Conservation (phyloP, 2,113 vertebrate genomes). For the Phainopepla nitens region DNA sequence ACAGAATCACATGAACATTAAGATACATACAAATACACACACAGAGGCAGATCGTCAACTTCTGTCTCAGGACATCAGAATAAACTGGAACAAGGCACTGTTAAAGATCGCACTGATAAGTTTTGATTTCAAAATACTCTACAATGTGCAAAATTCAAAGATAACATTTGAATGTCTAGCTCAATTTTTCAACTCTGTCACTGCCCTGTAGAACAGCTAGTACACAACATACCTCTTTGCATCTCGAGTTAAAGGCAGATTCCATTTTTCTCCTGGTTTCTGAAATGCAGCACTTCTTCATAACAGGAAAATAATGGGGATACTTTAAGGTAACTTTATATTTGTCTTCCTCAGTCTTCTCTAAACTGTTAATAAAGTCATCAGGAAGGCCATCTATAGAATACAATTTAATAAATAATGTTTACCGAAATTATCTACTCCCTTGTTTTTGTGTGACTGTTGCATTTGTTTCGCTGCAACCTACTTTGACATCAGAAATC, state of each 20-base stretch:
- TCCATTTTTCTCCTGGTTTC: constrained; percentile 93
- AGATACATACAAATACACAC: not conserved
- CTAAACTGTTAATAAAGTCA: constrained; percentile 84
- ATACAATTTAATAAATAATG: constrained; percentile 19
- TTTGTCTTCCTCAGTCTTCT: constrained; percentile 72
- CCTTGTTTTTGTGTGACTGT: not conserved
- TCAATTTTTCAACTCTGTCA: not conserved
- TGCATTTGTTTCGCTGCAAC: not conserved
- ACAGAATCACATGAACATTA: not conserved
- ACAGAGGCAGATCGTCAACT: not conserved
- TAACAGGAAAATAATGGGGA: constrained; percentile 91
- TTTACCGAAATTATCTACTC: not conserved
- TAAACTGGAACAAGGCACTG: not conserved
- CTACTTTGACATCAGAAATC: not conserved
- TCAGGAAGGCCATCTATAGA: constrained; percentile 83
- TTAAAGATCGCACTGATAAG: not conserved
- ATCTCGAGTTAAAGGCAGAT: constrained; percentile 88
- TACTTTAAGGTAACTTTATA: constrained; percentile 90
- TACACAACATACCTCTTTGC: constrained; percentile 82
- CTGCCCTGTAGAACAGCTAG: not conserved
- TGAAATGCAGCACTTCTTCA: constrained; percentile 89
- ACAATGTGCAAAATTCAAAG: not conserved
- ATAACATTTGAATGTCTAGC: not conserved
- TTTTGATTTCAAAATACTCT: not conserved
- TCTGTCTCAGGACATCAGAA: not conserved